Evolutionary conservation across 2,888 invertebrate species (phyloP), one percentile per base, ranked within the genome.

Genomic region (Drosophila longiperda): DNA sequence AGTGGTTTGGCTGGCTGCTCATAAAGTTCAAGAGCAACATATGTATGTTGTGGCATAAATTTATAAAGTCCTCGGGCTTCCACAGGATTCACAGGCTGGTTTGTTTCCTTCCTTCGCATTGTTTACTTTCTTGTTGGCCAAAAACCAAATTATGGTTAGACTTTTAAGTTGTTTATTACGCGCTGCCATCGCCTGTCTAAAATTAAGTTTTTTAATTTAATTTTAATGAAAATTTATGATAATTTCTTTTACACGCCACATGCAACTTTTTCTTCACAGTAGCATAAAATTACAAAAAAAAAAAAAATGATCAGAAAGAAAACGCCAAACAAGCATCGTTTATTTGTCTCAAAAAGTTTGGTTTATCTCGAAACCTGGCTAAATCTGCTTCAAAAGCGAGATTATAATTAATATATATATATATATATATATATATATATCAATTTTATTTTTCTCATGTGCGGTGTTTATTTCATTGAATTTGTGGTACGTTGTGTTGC

Each of bases 151-250:
- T 91, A 91, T 91, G 89, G 90, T 91, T 90, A 90, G 92, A 91
- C 90, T 91, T 90, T 89, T 91, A 90, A 91, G 92, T 91, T 90
- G 91, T 90, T 91, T 91, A 91, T 90, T 87, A 79, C 81, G 72
- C 75, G 68, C 71, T 34, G 70, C 66, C 49, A 52, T 57, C 62
- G 33, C 54, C 52, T 32, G n/a, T 68, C 66, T 71, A 73, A 69
- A 79, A 79, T 71, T 75, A 87, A 87, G 85, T 87, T 87, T 90
- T 87, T 87, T 90, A 87, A 87, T 90, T 87, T 89, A 73, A 90
- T 90, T 89, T 87, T 90, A 87, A 86, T 88, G 87, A 76, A 87
- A 87, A 88, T 90, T 88, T 87, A 87, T 75, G 88, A 87, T 90
- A 79, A 89, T 89, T 90, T 82, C 82, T 78, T 87, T 90, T 73